Evolutionary conservation across 2,888 invertebrate genomes (phyloP).

Genomic region (Gymnosoma rotundatum): DNA sequence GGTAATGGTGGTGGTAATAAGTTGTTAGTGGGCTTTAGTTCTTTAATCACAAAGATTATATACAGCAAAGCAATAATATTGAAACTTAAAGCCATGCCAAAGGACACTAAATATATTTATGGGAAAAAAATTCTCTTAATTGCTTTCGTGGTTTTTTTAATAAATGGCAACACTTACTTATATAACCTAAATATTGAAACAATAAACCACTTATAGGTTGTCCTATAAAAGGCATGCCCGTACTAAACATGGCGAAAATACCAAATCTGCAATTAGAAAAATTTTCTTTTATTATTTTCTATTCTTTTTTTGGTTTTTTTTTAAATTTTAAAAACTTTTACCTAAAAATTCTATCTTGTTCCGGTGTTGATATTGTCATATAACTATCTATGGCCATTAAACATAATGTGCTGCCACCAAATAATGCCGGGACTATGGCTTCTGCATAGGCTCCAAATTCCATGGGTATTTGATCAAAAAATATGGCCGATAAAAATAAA

Average conservation of each 20-base stretch:
- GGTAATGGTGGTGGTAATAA: constrained; percentile 61
- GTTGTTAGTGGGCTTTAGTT: constrained; percentile 73
- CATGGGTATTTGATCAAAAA: constrained; percentile 80
- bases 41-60: constrained; percentile 79
- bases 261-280: constrained; percentile 76
- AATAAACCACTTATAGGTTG: constrained; percentile 79
- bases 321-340: constrained; percentile 40
- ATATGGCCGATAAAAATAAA: constrained; percentile 80
- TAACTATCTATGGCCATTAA: constrained; percentile 82
- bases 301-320: neutral
- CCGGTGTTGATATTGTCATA: constrained; percentile 80
- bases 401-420: constrained; percentile 80
- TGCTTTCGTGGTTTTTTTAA: neutral
- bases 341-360: constrained; percentile 81
- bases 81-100: constrained; percentile 78
- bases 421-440: constrained; percentile 80
- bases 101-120: constrained; percentile 76
- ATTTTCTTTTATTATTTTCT: neutral
- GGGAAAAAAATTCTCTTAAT: neutral
- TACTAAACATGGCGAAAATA: constrained; percentile 81
- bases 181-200: constrained; percentile 79
- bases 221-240: constrained; percentile 79
- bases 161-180: constrained; percentile 74
- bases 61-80: constrained; percentile 80
- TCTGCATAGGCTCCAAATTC: constrained; percentile 81